Conservation (phyloP, 1,140 invertebrate species). For the Drosophila malerkotliana region DNA sequence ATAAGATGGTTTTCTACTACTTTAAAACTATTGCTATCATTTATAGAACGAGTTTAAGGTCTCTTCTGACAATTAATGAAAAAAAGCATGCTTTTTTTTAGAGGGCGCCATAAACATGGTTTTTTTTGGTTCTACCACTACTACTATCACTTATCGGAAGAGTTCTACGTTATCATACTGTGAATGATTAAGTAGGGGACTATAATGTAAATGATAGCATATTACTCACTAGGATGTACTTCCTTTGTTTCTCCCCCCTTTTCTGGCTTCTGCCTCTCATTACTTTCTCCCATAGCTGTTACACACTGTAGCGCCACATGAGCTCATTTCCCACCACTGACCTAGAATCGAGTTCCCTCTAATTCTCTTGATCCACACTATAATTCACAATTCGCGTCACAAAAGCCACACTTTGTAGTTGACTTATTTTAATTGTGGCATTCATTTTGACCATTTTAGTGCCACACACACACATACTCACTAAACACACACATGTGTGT, state of each 20-base stretch:
- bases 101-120: too few relatives aligned
- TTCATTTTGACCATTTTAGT: slow-evolving; percentile 41
- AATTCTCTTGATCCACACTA: slow-evolving; percentile 35
- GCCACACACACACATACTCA: not conserved
- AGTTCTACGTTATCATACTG: not conserved
- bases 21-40: too few relatives aligned
- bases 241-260: too few relatives aligned
- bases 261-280: not conserved
- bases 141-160: too few relatives aligned
- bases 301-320: slow-evolving; percentile 35
- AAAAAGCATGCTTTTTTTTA: too few relatives aligned
- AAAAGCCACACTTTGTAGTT: slow-evolving; percentile 41
- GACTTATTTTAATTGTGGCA: slow-evolving; percentile 67
- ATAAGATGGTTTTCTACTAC: too few relatives aligned
- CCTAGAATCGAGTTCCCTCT: slow-evolving; percentile 50
- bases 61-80: too few relatives aligned
- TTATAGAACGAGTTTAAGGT: too few relatives aligned
- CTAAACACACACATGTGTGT: not conserved
- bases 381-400: slow-evolving; percentile 30
- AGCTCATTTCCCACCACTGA: slow-evolving; percentile 57
- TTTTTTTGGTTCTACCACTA: too few relatives aligned
- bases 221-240: too few relatives aligned
- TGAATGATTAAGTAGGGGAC: not conserved
- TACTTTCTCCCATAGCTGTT: not conserved
- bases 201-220: too few relatives aligned